Base-by-base conservation (phyloP, 2,113 vertebrate species). In the Scomber scombrus region DNA sequence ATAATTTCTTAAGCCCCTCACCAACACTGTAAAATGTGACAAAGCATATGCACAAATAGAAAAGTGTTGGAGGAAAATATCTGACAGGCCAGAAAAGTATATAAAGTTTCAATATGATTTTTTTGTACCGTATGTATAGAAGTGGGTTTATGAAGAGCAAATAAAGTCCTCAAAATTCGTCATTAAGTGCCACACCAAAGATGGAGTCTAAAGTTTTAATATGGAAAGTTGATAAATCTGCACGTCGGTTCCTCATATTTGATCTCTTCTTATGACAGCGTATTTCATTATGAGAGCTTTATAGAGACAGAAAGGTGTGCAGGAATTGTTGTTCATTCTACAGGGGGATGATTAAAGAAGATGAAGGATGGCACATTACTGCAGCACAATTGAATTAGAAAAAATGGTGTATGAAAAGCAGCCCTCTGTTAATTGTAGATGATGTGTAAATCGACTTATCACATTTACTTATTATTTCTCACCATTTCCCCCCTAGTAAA, bases 291-390 rank as follows among this genome's bases (percentile, higher is more conserved):
- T 47, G 57, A 80, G 50, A 68, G 60, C 46, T 51, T 67, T 57
- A 75, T 21, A 60, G 71, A 68, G 63, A 66, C 77, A 80, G 51
- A 54, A 52, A 56, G 73, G 57, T 14, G 21, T 52, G 75, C 72
- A 69, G 56, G 70, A 82, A 45, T 62, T 71, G 76, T 81, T 71
- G 84, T 16, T 85, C 46, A 80, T 80, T 47, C 56, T 64, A 51
- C 56, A 45, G 50, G 71, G 54, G 9, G 56, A 74, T 71, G 72
- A 85, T 75, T 71, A 74, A 77, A 78, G 57, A 65, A 69, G 65
- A 84, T 72, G 65, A 75, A 68, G 18, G 56, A 78, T 58, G 15
- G 16, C 14, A 67, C 61, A 70, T 58, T 47, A 63, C 46, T 46
- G 40, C 13, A 60, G 66, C 40, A 54, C 11, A 84, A 51, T 49